A percentile compares a stretch with the other conserved stretches of the same genome.
phyloP scores from a whole-genome alignment of 2,113 vertebrate species.

The Xiphophorus maculatus region DNA sequence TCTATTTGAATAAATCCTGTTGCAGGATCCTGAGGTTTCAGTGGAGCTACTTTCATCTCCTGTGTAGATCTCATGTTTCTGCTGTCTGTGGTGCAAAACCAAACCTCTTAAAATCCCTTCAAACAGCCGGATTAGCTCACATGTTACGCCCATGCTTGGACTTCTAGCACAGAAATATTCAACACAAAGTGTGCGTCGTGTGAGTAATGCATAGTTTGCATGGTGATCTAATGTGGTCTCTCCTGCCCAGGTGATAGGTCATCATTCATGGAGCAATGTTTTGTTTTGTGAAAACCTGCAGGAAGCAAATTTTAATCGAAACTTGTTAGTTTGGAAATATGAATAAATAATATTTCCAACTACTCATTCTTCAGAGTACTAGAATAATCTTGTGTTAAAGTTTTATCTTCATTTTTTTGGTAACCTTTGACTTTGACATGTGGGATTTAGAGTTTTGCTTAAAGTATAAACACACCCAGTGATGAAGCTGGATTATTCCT shows the following conservation, averaged over 20 bases:
- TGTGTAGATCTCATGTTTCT: too few species aligned
- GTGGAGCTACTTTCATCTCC: too few species aligned
- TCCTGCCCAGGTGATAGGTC: background rate
- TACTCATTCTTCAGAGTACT: background rate
- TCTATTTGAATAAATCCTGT: background rate
- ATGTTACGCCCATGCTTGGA: background rate
- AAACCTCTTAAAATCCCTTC: background rate
- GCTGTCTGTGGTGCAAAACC: background rate
- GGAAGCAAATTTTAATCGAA: background rate
- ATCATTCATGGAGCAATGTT: background rate
- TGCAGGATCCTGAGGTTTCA: too few species aligned
- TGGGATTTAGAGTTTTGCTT: background rate
- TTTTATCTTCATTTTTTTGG: background rate
- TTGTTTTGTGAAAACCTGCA: background rate
- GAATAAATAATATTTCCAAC: too few species aligned
- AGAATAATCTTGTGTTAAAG: background rate
- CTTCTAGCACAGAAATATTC: background rate
- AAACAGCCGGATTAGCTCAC: background rate
- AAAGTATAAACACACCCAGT: background rate
- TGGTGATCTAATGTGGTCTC: accelerated
- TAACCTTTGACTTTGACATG: background rate
- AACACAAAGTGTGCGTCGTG: background rate
- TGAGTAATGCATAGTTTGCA: background rate
- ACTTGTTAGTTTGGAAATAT: background rate
- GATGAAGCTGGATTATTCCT: background rate